Conservation (phyloP, 2,113 vertebrate genomes). For the Myxocyprinus asiaticus region DNA sequence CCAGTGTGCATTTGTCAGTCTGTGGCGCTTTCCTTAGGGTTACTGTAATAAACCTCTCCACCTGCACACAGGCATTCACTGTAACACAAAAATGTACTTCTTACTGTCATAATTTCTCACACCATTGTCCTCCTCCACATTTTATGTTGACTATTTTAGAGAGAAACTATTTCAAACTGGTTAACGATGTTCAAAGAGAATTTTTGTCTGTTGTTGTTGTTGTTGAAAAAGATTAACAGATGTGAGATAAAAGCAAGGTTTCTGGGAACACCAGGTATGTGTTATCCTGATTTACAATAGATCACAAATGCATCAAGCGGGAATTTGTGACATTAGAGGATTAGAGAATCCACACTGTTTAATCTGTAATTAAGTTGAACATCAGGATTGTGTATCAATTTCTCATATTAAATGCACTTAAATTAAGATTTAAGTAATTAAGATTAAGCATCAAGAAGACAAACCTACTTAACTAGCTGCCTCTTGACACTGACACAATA, state of each 20-base stretch:
- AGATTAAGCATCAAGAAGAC: background rate
- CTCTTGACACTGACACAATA: no score
- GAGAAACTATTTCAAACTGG: background rate
- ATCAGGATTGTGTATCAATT: slow-evolving; percentile 24
- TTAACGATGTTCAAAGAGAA: slow-evolving; percentile 17
- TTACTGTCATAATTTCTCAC: background rate
- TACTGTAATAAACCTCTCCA: background rate
- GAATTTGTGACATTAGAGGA: slow-evolving; percentile 2
- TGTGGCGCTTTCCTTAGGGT: background rate
- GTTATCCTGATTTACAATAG: slow-evolving; percentile 39
- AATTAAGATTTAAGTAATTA: background rate
- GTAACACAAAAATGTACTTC: no score
- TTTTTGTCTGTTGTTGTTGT: slow-evolving; percentile 5
- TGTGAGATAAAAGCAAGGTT: background rate
- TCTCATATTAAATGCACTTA: slow-evolving; percentile 12
- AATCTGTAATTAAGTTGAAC: slow-evolving; percentile 16
- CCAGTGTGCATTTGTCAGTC: slow-evolving; percentile 25
- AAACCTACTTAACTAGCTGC: no score
- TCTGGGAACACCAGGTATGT: slow-evolving; percentile 17
- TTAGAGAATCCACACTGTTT: slow-evolving; percentile 22
- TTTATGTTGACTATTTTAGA: slow-evolving; percentile 1
- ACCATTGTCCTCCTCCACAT: background rate
- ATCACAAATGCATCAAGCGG: background rate
- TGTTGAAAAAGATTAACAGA: slow-evolving; percentile 16
- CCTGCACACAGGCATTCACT: background rate